These are phyloP conservation scores for Engraulis encrasicolus DNA, from an alignment of 2,113 vertebrate genomes.

Conservation along the genomic window DNA sequence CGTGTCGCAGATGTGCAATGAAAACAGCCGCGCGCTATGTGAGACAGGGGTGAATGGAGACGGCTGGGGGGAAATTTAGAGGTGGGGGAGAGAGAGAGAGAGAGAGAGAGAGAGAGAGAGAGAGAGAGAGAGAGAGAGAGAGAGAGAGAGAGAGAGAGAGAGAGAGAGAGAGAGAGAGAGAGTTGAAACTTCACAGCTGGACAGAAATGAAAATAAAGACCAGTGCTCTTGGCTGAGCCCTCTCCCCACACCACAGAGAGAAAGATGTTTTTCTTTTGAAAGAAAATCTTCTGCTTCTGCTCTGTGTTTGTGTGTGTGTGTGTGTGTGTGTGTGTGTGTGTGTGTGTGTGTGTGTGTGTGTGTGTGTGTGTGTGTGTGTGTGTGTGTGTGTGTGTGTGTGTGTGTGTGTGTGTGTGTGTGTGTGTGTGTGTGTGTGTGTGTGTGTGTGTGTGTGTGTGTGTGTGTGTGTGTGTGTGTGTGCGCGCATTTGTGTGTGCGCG, in stretches of 20 bases:
- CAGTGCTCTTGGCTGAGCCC: background rate
- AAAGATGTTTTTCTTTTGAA: background rate
- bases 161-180: no score
- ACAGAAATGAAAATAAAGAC: constrained; percentile 8
- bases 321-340: background rate
- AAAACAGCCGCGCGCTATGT: background rate
- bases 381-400: no score
- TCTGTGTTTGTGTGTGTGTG: background rate
- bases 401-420: constrained; percentile 1
- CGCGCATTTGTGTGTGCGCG: background rate
- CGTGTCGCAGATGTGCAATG: background rate
- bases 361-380: background rate
- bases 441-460: no score
- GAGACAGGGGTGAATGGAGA: background rate
- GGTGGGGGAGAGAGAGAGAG: background rate
- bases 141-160: no score
- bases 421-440: background rate
- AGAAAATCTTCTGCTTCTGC: background rate
- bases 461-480: background rate
- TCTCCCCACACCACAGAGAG: background rate
- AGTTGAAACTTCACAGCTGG: constrained; percentile 1
- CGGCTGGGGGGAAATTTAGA: background rate
- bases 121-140: background rate
- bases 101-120: background rate
- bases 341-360: background rate